These are phyloP conservation scores for Bostrychus sinensis DNA, from an alignment of 2,113 vertebrate genomes.

Conservation along the genomic window DNA sequence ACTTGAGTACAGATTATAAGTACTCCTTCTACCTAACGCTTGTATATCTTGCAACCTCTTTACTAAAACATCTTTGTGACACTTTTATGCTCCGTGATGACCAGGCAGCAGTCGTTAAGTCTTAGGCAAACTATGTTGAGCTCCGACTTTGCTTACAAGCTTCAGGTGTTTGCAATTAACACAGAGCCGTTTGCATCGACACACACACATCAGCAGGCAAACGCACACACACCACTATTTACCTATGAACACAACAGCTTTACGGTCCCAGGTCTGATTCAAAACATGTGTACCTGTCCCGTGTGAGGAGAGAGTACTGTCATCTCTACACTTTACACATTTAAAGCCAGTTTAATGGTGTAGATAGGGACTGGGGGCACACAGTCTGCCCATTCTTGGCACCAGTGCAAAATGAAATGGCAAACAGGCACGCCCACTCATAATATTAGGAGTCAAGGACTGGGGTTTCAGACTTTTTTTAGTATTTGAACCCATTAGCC, in stretches of 20 bases:
- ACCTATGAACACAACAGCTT: conserved; percentile 57
- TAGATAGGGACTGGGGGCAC: conserved; percentile 21
- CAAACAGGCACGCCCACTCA: conserved; percentile 26
- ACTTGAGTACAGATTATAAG: no score
- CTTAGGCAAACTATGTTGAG: conserved; percentile 37
- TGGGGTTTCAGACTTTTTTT: neutral
- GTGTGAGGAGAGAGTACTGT: conserved; percentile 54
- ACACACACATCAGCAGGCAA: conserved; percentile 38
- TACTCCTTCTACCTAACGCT: neutral
- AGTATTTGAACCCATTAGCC: no score
- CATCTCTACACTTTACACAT: conserved; percentile 56
- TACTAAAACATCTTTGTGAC: conserved; percentile 16
- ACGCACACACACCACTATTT: conserved; percentile 33
- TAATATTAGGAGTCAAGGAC: conserved; percentile 8
- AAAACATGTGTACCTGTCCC: conserved; percentile 62
- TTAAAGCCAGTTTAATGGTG: conserved; percentile 55
- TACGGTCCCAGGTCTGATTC: conserved; percentile 50
- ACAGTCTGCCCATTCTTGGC: conserved; percentile 35
- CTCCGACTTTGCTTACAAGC: conserved; percentile 49
- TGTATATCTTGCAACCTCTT: neutral
- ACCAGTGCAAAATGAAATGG: conserved; percentile 31
- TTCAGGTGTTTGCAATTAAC: conserved; percentile 78
- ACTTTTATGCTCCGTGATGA: conserved; percentile 34
- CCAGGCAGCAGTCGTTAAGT: conserved; percentile 23
- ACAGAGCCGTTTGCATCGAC: conserved; percentile 38